Base-by-base conservation (phyloP, 2,797 vertebrate species). In the Hoplostethus mediterraneus region DNA sequence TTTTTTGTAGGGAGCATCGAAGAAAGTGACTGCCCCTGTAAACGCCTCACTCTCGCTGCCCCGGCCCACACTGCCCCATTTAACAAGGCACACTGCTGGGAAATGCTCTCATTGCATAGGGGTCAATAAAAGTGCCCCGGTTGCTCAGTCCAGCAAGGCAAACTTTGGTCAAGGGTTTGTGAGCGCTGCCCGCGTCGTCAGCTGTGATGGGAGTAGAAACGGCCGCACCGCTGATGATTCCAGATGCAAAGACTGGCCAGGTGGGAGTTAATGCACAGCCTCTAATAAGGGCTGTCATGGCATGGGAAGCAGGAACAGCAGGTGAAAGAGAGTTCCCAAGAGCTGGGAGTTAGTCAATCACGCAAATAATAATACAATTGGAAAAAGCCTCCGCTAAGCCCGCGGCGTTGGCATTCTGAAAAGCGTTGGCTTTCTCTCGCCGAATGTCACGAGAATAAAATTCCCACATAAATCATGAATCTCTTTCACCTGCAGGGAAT, bases 381-480 rank as follows among this genome's bases (percentile, higher is more conserved):
- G 21, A 33, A 48, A 58, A 51, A 63, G 13, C 11, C 44, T 38
- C 17, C 4, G 33, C 57, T 30, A 40, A 63, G 14, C 54, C 47
- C 28, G 13, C 45, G 40, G 57, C 44, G 44, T 25, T 52, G 31
- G 49, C 40, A 40, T 53, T 67, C 25, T 58, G 13, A 70, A 59
- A 79, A 67, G 53, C n/a, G n/a, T n/a, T n/a, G n/a, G n/a, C 66
- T 47, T 69, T 31, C 44, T 58, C 49, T 56, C 40, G 36, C 12
- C 28, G 54, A n/a, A 63, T 4, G 65, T 61, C 68, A 63, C 21
- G 63, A 40, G 40, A 16, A 44, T 71, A 71, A 79, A 12, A 11
- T 72, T 80, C 68, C 54, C 63, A 66, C 58, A 78, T 78, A 80
- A 87, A 83, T 80, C 68, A 67, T 21, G 56, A 31, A 53, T 77